Evolutionary conservation across 2,888 invertebrate species (phyloP), one percentile per base, ranked within the genome.

Genomic region (Argyra leucocephala): DNA sequence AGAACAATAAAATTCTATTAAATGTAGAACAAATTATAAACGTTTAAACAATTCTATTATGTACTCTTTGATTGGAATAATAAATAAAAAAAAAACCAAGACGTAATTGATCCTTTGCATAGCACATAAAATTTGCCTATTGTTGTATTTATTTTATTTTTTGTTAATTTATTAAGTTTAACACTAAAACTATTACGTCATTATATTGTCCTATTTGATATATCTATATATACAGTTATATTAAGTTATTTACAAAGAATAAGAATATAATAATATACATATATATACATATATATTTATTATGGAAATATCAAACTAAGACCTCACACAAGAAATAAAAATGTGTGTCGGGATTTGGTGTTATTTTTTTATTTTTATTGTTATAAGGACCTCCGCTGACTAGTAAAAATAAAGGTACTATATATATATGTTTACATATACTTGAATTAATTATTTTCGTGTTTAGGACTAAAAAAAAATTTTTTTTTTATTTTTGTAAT

Each of bases 371-470:
- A 18, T 48, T 48, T 18, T 18, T 48, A 48, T 48, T 48, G n/a
- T 48, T 48, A n/a, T 15, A 48, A 48, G 48, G 15, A 48, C 48
- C 48, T 48, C 48, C 15, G 18, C 12, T 48, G n/a, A 48, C 48
- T 48, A 48, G 48, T 48, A n/a, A 48, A 48, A 4, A 18, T 18
- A 18, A 4, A 48, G 5, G 48, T 48, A 48, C 31, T 31, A n/a
- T n/a, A n/a, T 31, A 31, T 10, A 31, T 31, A 31, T 10, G 5
- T 31, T 5, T 7, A 31, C 18, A 37, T 37, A 48, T 48, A 48
- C n/a, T 48, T 48, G n/a, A 48, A 48, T 48, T 48, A 48, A 48
- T 48, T 48, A 48, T 48, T 48, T 48, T 48, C 48, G 48, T 48
- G 48, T 48, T 48, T 48, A 48, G 15, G 48, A 48, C 48, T 48